phyloP scores from a whole-genome alignment of 2,888 invertebrate genomes.

The Ectemnius continuus region DNA sequence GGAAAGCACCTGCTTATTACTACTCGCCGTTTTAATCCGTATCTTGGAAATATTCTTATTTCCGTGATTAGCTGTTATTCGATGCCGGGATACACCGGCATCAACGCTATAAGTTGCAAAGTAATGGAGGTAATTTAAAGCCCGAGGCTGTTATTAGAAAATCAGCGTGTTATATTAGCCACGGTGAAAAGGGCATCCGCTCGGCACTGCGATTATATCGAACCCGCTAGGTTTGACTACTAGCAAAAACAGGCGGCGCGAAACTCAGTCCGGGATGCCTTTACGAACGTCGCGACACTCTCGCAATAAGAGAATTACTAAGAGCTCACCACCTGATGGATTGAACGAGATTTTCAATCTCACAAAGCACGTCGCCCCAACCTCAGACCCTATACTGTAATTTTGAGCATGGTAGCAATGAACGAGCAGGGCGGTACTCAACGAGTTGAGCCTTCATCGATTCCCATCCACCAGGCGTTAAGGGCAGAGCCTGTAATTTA shows the following conservation, averaged over 20 bases:
- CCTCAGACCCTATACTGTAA: constrained; percentile 62
- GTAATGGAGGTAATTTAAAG: constrained; percentile 42
- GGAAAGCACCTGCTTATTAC: constrained; percentile 26
- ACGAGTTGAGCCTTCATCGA: constrained; percentile 34
- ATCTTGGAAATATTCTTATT: constrained; percentile 54
- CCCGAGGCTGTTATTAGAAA: too few species aligned
- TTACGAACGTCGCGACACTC: background rate
- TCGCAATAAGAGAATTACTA: constrained; percentile 12
- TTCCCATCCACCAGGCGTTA: too few species aligned
- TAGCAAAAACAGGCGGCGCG: background rate
- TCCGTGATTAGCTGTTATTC: constrained; percentile 57
- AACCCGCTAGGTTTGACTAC: too few species aligned
- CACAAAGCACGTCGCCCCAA: constrained; percentile 64
- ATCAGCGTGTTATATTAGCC: too few species aligned
- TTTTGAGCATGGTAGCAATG: constrained; percentile 61
- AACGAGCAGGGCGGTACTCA: constrained; percentile 64
- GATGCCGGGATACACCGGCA: constrained; percentile 51
- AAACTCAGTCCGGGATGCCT: background rate
- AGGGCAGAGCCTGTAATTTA: too few species aligned
- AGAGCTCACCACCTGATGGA: constrained; percentile 53
- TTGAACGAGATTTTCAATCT: constrained; percentile 73
- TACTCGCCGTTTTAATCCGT: constrained; percentile 39
- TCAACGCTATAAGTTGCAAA: constrained; percentile 34
- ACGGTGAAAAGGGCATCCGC: too few species aligned
- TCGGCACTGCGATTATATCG: too few species aligned